phyloP scores from a whole-genome alignment of 1,140 invertebrate genomes.

The Acyrthosiphon pisum region DNA sequence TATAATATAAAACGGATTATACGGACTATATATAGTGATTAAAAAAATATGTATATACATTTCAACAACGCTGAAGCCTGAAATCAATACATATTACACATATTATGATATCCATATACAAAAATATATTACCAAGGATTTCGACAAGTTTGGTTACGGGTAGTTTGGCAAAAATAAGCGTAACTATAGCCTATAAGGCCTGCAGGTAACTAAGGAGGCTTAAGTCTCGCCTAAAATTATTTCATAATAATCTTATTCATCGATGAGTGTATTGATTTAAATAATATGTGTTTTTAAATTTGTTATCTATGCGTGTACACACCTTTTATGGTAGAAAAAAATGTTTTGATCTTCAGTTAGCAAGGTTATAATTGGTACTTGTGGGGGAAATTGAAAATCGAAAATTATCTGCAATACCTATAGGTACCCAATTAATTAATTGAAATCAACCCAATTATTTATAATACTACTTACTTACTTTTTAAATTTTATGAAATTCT shows the following conservation, averaged over 20 bases:
- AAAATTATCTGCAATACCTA: no score
- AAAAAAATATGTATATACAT: not conserved
- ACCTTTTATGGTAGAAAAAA: not conserved
- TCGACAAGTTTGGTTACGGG: not conserved
- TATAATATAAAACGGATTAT: not conserved
- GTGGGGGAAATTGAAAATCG: no score
- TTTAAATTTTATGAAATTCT: not conserved
- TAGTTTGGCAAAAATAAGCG: not conserved
- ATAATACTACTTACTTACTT: no score
- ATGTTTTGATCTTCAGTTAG: not conserved
- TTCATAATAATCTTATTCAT: not conserved
- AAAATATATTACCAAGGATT: not conserved
- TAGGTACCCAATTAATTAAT: no score
- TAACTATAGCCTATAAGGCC: no score
- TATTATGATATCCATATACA: not conserved
- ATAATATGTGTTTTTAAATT: not conserved
- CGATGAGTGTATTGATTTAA: not conserved
- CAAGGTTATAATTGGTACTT: not conserved
- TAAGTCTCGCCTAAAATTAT: not conserved
- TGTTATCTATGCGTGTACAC: not conserved
- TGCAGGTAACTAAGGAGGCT: not conserved
- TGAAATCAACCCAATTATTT: no score
- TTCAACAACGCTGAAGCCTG: not conserved
- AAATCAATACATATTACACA: not conserved
- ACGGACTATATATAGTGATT: not conserved